Evolutionary conservation across 1,140 invertebrate species (phyloP).

Genomic region (Apolygus lucorum): DNA sequence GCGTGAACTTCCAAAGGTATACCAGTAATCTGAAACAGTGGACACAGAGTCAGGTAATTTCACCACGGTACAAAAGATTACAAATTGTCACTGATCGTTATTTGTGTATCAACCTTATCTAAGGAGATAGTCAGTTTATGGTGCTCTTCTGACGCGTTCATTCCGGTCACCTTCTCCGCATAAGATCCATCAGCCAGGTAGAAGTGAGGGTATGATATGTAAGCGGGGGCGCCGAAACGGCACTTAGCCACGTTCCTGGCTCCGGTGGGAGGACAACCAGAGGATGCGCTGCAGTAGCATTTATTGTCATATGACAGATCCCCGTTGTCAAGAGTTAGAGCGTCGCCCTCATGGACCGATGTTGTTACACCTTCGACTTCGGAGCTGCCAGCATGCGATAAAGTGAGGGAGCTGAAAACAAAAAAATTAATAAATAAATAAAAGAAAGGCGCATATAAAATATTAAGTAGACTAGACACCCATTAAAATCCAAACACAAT

Average conservation of each 20-base stretch:
- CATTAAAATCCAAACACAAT: no score
- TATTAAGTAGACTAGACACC: no score
- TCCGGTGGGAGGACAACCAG: slow-evolving; percentile 44
- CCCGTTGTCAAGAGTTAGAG: slow-evolving; percentile 41
- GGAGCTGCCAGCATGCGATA: slow-evolving; percentile 48
- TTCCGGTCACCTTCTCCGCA: slow-evolving; percentile 45
- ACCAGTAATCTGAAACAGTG: slow-evolving; percentile 43
- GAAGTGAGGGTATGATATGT: slow-evolving; percentile 64
- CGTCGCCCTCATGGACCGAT: slow-evolving; percentile 39
- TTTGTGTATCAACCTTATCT: slow-evolving; percentile 43
- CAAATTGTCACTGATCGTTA: background rate
- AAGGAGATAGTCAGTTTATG: slow-evolving; percentile 52
- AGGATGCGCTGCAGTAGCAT: slow-evolving; percentile 57
- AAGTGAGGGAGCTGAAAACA: slow-evolving; percentile 33
- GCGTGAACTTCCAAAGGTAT: slow-evolving; percentile 63
- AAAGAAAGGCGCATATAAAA: no score
- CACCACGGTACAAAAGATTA: no score
- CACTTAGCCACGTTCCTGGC: slow-evolving; percentile 44
- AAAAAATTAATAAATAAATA: no score
- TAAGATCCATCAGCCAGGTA: slow-evolving; percentile 51
- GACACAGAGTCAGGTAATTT: background rate
- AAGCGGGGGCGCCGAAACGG: slow-evolving; percentile 53
- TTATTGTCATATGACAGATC: slow-evolving; percentile 50
- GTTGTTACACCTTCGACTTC: slow-evolving; percentile 39
- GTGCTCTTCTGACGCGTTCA: slow-evolving; percentile 47